Conservation (phyloP, 2,797 vertebrate genomes). For the Diceros bicornis region DNA sequence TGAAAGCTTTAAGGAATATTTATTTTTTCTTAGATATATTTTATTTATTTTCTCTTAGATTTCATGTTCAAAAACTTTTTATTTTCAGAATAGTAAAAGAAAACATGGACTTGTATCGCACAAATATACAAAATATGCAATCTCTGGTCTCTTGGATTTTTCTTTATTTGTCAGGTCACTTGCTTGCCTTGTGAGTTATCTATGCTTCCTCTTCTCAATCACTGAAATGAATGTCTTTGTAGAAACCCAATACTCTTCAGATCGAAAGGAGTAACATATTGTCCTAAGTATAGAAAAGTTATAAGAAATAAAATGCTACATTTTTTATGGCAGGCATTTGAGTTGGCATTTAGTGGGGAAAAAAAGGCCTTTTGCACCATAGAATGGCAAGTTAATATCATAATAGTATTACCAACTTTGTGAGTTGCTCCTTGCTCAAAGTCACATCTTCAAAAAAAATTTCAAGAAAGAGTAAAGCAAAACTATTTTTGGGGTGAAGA, state of each 20-base stretch:
- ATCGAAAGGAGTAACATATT: slow-evolving; percentile 22
- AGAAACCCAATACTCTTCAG: slow-evolving; percentile 47
- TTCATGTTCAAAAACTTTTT: slow-evolving; percentile 43
- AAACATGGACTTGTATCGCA: slow-evolving; percentile 2
- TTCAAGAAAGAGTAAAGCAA: slow-evolving; percentile 61
- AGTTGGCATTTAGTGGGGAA: not conserved
- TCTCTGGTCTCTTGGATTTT: not conserved
- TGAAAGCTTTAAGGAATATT: not conserved
- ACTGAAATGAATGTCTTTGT: slow-evolving; percentile 50
- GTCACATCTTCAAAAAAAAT: slow-evolving; percentile 58
- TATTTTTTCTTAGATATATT: not conserved
- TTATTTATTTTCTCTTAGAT: not conserved
- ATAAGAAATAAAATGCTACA: not conserved
- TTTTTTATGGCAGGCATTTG: slow-evolving; percentile 32
- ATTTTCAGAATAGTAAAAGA: slow-evolving; percentile 17
- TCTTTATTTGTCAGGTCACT: slow-evolving; percentile 46
- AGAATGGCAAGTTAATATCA: slow-evolving; percentile 58
- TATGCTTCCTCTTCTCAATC: not conserved
- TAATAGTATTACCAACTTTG: slow-evolving; percentile 67
- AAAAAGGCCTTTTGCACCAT: slow-evolving; percentile 3
- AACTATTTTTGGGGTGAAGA: slow-evolving; percentile 74
- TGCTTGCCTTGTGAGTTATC: slow-evolving; percentile 39
- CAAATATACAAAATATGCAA: not conserved
- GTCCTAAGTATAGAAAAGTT: slow-evolving; percentile 13
- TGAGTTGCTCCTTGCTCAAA: slow-evolving; percentile 65